Evolutionary conservation across 2,797 vertebrate species (phyloP).

Genomic region (Hemitrygon akajei): DNA sequence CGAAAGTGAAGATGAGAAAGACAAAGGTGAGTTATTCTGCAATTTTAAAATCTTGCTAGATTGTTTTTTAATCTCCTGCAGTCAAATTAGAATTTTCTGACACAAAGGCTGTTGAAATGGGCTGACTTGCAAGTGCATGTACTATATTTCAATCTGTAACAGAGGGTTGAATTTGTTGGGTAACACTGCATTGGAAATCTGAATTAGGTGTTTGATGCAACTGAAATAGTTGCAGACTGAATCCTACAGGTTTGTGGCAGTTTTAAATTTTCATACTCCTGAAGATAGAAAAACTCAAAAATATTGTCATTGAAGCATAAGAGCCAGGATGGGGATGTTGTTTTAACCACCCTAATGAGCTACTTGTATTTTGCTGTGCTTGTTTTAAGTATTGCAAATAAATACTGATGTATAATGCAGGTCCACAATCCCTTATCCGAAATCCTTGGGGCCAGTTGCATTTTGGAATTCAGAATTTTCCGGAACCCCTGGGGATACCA

Average conservation of each 20-base stretch:
- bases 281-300: not conserved
- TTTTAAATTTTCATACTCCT: not conserved
- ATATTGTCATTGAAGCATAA: not conserved
- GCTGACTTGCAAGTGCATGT: not conserved
- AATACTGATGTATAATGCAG: not conserved
- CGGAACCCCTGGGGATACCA: too few relatives aligned
- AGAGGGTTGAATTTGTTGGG: not conserved
- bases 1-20: conserved; percentile 83
- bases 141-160: not conserved
- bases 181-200: not conserved
- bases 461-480: too few relatives aligned
- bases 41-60: not conserved
- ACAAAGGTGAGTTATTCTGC: conserved; percentile 61
- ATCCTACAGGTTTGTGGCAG: not conserved
- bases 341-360: not conserved
- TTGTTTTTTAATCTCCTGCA: not conserved
- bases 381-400: not conserved
- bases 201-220: not conserved
- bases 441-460: too few relatives aligned
- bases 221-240: not conserved
- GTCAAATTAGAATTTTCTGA: not conserved
- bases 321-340: not conserved
- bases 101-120: not conserved
- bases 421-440: too few relatives aligned
- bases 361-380: not conserved